Percentiles rank a stretch among this genome's conserved stretches.
phyloP scores from a whole-genome alignment of 2,888 invertebrate species.

The Ophioninae sp. region DNA sequence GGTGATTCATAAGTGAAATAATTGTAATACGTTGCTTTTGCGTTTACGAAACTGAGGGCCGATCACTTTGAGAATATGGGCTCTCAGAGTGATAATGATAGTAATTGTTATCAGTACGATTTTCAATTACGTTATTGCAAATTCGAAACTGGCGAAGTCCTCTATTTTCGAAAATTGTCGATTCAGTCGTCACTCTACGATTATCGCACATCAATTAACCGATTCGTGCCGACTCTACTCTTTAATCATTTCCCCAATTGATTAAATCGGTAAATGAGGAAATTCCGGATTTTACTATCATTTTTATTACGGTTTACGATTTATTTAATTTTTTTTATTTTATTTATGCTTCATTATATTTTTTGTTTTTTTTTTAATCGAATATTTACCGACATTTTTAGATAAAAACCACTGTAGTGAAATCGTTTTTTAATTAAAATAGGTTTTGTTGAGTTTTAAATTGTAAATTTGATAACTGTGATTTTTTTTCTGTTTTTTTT shows the following conservation, averaged over 20 bases:
- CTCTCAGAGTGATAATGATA: background rate
- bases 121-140: too few relatives aligned
- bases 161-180: background rate
- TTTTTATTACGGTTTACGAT: conserved; percentile 1
- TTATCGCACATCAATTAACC: background rate
- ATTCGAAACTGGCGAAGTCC: background rate
- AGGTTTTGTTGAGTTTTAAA: background rate
- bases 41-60: background rate
- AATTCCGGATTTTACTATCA: background rate
- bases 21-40: background rate
- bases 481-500: background rate
- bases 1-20: background rate
- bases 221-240: conserved; percentile 1
- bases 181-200: conserved; percentile 13
- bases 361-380: too few relatives aligned
- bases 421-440: background rate
- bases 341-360: background rate
- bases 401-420: background rate
- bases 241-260: conserved; percentile 41
- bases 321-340: background rate
- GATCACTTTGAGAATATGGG: background rate
- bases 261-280: conserved; percentile 10
- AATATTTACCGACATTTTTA: too few relatives aligned
- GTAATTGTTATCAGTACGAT: background rate
- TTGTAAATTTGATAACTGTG: background rate